Evolutionary conservation across 2,113 vertebrate genomes (phyloP), one percentile per base, ranked within the genome.

Genomic region (Paratilapia polleni): DNA sequence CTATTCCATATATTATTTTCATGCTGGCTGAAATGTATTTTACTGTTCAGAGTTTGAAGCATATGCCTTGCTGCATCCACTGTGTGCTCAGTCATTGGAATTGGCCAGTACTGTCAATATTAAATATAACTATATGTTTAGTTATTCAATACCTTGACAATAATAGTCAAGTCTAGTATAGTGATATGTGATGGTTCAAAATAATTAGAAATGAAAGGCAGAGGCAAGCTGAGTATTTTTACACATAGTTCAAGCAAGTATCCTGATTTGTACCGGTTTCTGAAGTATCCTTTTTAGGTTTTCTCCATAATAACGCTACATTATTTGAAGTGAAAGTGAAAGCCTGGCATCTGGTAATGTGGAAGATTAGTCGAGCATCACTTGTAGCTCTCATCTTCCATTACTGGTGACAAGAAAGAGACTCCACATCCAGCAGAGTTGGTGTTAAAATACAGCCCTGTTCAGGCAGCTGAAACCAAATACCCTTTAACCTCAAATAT

Each of bases 381-480:
- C 26, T 89, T 56, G 28, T 24, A 49, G 74, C 77, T 78, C 83
- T 88, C 62, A 38, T 78, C 60, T 78, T 68, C 84, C 77, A 88
- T 87, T 83, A 87, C 34, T 56, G 75, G 11, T 52, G 41, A 28
- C 9, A 59, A 82, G 41, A 49, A 31, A 26, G 22, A 78, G 13
- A 86, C 28, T 38, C 36, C 15, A 41, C 62, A 77, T 41, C 17
- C 20, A 63, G 24, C 47, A 22, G 17, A 73, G 24, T 13, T 8
- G 5, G 11, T 22, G 17, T 62, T 73, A 13, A 76, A 77, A 57
- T 41, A 22, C 2, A 66, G 26, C 31, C 43, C 36, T 52, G 41
- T 49, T 70, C 13, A 76, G 31, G 24, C 13, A 10, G 28, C 26
- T 2, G 41, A 36, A 59, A 34, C 2, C 68, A 49, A 70, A 78